phyloP scores from a whole-genome alignment of 2,113 vertebrate genomes.

The Oryzias javanicus region DNA sequence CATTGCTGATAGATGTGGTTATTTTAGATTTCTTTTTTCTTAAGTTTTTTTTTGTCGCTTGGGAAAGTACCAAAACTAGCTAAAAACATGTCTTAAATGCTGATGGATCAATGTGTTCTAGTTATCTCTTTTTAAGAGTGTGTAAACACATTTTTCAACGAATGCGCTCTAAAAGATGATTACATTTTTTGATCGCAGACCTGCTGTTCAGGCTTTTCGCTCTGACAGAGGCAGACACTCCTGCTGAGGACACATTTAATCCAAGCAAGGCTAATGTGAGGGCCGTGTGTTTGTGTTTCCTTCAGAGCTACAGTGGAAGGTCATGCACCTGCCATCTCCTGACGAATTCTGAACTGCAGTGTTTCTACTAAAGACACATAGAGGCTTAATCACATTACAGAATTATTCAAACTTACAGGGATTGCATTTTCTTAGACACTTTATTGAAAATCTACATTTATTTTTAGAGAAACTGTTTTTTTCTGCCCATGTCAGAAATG shows the following conservation, averaged over 20 bases:
- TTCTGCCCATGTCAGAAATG: background rate
- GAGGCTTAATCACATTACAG: background rate
- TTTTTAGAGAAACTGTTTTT: background rate
- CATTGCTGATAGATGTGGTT: background rate
- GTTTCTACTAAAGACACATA: background rate
- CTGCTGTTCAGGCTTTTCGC: constrained; percentile 31
- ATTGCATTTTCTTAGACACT: too few species aligned
- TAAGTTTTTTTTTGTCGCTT: background rate
- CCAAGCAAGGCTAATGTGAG: constrained; percentile 24
- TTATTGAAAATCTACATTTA: too few species aligned
- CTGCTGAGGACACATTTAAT: constrained; percentile 47
- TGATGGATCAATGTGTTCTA: too few species aligned
- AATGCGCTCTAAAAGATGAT: constrained; percentile 25
- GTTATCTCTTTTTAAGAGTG: too few species aligned
- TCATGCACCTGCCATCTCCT: constrained; percentile 5
- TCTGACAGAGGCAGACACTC: constrained; percentile 38
- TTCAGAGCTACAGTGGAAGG: constrained; percentile 2
- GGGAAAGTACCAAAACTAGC: background rate
- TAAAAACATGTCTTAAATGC: background rate
- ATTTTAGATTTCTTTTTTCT: too few species aligned
- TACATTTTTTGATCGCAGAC: constrained; percentile 26
- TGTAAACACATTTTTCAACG: too few species aligned
- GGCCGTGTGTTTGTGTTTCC: constrained; percentile 9
- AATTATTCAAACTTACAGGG: background rate
- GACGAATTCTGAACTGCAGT: background rate